phyloP scores from a whole-genome alignment of 2,113 vertebrate species.

The Solea solea region DNA sequence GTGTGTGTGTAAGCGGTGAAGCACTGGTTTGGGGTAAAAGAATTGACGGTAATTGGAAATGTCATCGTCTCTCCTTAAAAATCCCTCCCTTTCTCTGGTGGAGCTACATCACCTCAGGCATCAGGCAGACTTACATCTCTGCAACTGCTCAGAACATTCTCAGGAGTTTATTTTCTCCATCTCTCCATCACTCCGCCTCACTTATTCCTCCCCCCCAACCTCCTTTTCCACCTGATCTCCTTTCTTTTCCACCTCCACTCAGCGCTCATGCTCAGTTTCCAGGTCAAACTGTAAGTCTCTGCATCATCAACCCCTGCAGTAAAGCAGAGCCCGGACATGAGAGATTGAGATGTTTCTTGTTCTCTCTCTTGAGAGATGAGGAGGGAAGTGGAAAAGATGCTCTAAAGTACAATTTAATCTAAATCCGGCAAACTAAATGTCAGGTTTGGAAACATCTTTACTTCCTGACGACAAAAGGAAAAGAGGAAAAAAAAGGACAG shows the following conservation, averaged over 20 bases:
- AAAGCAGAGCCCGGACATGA: constrained; percentile 36
- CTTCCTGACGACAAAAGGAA: constrained; percentile 5
- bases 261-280: constrained; percentile 19
- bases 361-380: constrained; percentile 38
- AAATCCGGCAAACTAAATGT: constrained; percentile 34
- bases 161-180: constrained; percentile 30
- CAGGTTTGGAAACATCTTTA: constrained; percentile 7
- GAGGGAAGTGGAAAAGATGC: constrained; percentile 24
- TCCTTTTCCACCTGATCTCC: constrained; percentile 12
- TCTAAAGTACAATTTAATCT: constrained; percentile 48
- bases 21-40: constrained; percentile 29
- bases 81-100: not conserved
- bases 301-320: constrained; percentile 26
- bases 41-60: constrained; percentile 55
- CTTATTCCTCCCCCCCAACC: not conserved
- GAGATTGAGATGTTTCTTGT: constrained; percentile 59
- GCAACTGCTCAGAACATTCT: constrained; percentile 29
- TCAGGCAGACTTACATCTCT: constrained; percentile 13
- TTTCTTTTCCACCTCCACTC: not conserved
- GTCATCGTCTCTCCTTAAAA: constrained; percentile 51
- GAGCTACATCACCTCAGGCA: constrained; percentile 26
- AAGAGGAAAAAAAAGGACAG: not conserved
- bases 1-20: constrained; percentile 8
- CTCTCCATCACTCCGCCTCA: constrained; percentile 12
- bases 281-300: constrained; percentile 1